Percentiles rank a stretch among this genome's conserved stretches.
These are phyloP conservation scores for Neocloeon triangulifer DNA, from an alignment of 1,140 invertebrate genomes.

Conservation along the genomic window DNA sequence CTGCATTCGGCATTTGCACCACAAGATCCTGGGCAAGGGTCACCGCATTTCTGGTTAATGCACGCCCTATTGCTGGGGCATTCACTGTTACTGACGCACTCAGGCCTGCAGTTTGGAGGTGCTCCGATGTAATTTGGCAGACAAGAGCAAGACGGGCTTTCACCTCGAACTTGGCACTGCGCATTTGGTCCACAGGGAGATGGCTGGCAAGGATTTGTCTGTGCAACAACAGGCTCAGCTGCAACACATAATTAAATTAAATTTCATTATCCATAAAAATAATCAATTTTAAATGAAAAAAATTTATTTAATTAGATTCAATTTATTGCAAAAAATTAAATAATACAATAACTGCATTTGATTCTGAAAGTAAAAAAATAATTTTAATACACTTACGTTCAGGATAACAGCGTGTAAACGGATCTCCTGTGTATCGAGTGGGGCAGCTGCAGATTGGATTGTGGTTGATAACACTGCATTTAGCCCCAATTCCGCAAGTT, in stretches of 20 bases:
- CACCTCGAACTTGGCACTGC: constrained; percentile 15
- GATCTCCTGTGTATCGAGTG: constrained; percentile 17
- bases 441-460: constrained; percentile 26
- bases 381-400: constrained; percentile 9
- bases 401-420: constrained; percentile 13
- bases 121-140: constrained; percentile 11
- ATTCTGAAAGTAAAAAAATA: too few species aligned
- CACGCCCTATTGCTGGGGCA: constrained; percentile 15
- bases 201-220: constrained; percentile 13
- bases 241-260: too few species aligned
- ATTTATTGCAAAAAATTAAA: too few species aligned
- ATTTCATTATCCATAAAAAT: background rate
- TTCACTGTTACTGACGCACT: constrained; percentile 15
- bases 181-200: constrained; percentile 18
- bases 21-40: constrained; percentile 24
- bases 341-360: too few species aligned
- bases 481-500: constrained; percentile 29
- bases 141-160: constrained; percentile 12
- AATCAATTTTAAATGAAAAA: background rate
- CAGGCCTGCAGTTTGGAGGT: constrained; percentile 14
- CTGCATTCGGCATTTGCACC: constrained; percentile 35
- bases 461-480: constrained; percentile 31
- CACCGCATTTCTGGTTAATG: constrained; percentile 15
- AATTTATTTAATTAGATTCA: too few species aligned
- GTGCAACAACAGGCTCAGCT: constrained; percentile 7